A percentile compares a stretch with the other conserved stretches of the same genome.
These are phyloP conservation scores for Cetonia aurata DNA, from an alignment of 2,888 invertebrate species.

Conservation along the genomic window DNA sequence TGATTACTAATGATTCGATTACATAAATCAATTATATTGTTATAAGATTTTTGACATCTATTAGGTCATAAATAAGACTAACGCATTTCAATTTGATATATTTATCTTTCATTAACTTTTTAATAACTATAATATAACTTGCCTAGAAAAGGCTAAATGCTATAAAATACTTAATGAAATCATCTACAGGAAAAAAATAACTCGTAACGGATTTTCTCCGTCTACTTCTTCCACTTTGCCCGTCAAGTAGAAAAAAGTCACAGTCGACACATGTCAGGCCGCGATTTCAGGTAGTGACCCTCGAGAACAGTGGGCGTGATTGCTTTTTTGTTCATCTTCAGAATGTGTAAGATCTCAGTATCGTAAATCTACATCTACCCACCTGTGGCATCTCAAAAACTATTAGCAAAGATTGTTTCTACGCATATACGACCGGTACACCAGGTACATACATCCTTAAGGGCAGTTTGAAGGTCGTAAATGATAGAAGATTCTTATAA, in stretches of 20 bases:
- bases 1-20: background rate
- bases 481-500: background rate
- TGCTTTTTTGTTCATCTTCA: constrained; percentile 43
- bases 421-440: constrained; percentile 2
- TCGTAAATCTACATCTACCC: constrained; percentile 53
- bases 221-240: constrained; percentile 29
- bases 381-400: constrained; percentile 51
- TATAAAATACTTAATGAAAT: constrained; percentile 48
- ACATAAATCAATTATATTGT: constrained; percentile 20
- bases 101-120: constrained; percentile 47
- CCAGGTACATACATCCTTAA: constrained; percentile 10
- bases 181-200: constrained; percentile 44
- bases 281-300: constrained; percentile 51
- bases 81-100: constrained; percentile 43
- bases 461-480: constrained; percentile 6
- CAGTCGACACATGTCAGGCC: constrained; percentile 49
- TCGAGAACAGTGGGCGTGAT: constrained; percentile 48
- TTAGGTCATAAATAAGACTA: constrained; percentile 43
- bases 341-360: constrained; percentile 41
- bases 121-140: constrained; percentile 45
- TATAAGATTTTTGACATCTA: constrained; percentile 41
- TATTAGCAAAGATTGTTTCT: constrained; percentile 46
- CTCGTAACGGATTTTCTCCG: constrained; percentile 44
- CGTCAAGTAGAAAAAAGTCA: constrained; percentile 33
- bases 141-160: constrained; percentile 45